Conservation (phyloP, 2,113 vertebrate genomes). For the Platysternon megacephalum region DNA sequence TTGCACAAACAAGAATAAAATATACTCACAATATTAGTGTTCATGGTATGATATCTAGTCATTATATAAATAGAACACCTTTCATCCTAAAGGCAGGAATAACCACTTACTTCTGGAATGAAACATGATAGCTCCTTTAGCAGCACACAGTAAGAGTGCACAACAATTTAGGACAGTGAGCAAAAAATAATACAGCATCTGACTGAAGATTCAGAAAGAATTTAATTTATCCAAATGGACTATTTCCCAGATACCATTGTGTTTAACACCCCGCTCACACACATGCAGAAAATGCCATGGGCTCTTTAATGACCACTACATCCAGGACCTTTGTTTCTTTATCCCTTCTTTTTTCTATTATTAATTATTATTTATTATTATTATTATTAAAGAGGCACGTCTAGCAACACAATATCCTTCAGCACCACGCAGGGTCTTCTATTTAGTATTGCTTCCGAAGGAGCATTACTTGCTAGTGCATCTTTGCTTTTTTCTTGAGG, state of each 20-base stretch:
- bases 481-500: accelerated
- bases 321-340: not conserved
- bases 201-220: not conserved
- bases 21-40: not conserved
- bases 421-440: not conserved
- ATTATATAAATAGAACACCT: not conserved
- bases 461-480: accelerated
- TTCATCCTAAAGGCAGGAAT: not conserved
- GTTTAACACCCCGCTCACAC: not conserved
- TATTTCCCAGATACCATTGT: not conserved
- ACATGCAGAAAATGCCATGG: accelerated
- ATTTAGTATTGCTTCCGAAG: not conserved
- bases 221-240: not conserved
- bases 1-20: not conserved
- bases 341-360: no score
- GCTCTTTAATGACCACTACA: not conserved
- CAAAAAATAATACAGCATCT: not conserved
- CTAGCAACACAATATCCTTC: accelerated
- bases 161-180: not conserved
- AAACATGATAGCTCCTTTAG: not conserved
- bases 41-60: not conserved
- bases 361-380: no score
- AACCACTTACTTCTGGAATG: not conserved
- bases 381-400: not conserved
- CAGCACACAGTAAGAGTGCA: not conserved